Percentiles rank a stretch among this genome's conserved stretches.
Evolutionary conservation across 2,113 vertebrate species (phyloP).

Genomic region (Actenoides lindsayi): DNA sequence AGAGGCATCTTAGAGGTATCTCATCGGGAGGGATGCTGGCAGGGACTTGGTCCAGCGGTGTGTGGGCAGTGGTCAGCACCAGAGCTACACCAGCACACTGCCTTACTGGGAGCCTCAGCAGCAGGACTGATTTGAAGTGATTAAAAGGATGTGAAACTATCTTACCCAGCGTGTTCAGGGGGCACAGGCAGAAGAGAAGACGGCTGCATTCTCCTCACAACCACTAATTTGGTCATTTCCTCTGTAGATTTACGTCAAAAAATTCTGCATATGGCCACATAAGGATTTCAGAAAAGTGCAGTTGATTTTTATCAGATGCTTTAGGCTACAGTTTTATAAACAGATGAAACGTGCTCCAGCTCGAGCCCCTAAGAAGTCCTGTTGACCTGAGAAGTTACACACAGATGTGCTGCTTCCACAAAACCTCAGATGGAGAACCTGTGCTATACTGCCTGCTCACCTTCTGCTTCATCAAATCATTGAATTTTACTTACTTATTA

Average conservation of each 20-base stretch:
- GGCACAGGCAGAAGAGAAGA: not conserved
- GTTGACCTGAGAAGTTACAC: not conserved
- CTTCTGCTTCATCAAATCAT: not conserved
- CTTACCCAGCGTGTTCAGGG: fast-evolving
- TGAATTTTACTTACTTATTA: not conserved
- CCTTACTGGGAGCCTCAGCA: not conserved
- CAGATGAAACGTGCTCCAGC: not conserved
- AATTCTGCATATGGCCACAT: not conserved
- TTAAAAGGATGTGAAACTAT: not conserved
- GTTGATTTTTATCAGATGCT: conserved; percentile 52
- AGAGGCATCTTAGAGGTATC: no score
- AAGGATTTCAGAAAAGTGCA: not conserved
- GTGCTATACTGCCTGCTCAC: not conserved
- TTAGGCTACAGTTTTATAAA: not conserved
- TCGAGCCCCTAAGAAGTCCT: not conserved
- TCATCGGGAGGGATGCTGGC: fast-evolving
- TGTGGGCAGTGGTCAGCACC: not conserved
- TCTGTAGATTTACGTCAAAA: not conserved
- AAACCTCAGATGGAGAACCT: not conserved
- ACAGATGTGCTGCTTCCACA: not conserved
- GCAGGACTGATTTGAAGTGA: not conserved
- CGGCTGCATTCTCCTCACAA: not conserved
- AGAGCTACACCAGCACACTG: not conserved
- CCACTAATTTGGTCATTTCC: fast-evolving
- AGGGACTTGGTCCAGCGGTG: not conserved